Percentiles rank a stretch among this genome's conserved stretches.
These are phyloP conservation scores for Hoplodrina blanda DNA, from an alignment of 2,888 invertebrate genomes.

Conservation along the genomic window DNA sequence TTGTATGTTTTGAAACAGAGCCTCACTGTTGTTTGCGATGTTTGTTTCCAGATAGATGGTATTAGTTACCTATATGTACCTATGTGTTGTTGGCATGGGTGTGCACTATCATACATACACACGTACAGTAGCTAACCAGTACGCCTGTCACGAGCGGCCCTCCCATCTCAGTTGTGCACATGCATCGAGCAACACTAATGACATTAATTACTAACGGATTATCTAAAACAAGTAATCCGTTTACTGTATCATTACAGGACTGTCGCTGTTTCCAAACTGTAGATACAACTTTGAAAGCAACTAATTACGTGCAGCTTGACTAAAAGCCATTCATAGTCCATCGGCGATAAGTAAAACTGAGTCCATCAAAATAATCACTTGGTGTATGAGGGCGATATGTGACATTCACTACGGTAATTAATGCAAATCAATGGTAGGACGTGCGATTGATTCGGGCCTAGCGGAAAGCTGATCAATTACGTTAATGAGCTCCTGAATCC, in stretches of 20 bases:
- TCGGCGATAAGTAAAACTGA: slow-evolving; percentile 64
- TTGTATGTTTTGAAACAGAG: slow-evolving; percentile 89
- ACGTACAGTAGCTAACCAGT: slow-evolving; percentile 20
- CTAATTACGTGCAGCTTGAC: slow-evolving; percentile 48
- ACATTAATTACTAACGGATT: slow-evolving; percentile 61
- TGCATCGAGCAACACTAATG: slow-evolving; percentile 53
- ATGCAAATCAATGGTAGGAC: slow-evolving; percentile 89
- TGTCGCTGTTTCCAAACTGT: slow-evolving; percentile 32
- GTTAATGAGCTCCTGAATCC: slow-evolving; percentile 87
- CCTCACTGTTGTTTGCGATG: slow-evolving; percentile 83
- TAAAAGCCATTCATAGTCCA: slow-evolving; percentile 54
- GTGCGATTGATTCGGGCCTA: slow-evolving; percentile 86
- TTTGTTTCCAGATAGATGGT: slow-evolving; percentile 83
- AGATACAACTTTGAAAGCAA: slow-evolving; percentile 35
- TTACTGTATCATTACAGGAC: slow-evolving; percentile 45
- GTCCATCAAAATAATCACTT: slow-evolving; percentile 86
- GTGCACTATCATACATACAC: slow-evolving; percentile 33
- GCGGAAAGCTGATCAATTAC: slow-evolving; percentile 89
- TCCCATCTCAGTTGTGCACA: slow-evolving; percentile 41
- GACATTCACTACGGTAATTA: slow-evolving; percentile 87
- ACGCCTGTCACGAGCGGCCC: background rate
- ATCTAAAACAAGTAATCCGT: slow-evolving; percentile 45
- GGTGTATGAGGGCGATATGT: slow-evolving; percentile 81
- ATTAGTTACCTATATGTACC: slow-evolving; percentile 74
- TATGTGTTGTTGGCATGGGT: slow-evolving; percentile 48